Evolutionary conservation across 2,797 vertebrate genomes (phyloP), one percentile per base, ranked within the genome.

Genomic region (Phaenicophaeus curvirostris): DNA sequence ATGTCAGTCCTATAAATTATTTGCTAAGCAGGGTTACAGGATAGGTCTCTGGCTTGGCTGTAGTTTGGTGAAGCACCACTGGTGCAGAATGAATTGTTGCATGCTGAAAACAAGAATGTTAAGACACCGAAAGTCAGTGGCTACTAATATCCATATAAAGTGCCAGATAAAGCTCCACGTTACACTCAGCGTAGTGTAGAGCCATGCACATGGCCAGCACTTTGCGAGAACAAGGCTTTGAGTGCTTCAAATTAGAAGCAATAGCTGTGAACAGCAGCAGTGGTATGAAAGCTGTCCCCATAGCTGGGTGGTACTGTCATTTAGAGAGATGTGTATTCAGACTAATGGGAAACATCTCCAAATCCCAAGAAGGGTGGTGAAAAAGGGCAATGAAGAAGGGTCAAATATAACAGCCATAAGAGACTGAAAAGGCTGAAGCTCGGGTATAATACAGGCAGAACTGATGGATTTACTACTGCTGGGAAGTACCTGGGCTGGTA

Each of bases 401-500:
- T 61, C 63, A 87, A 41, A 62, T 42, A 31, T 71, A 81, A 62
- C 69, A 90, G 73, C 69, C 35, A 39, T 41, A 35, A 67, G 28
- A 50, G 69, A 24, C 57, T 76, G 90, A 50, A 94, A 89, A 0
- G 35, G 39, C 80, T 94, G 73, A 59, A 87, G 55, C 71, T 71
- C 0, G 0, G 62, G 67, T 69, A 58, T 23, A 74, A 51, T 55
- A 57, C 13, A 73, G 77, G 80, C 83, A 93, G 93, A 88, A 79
- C 83, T 27, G 88, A 92, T 85, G 94, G 93, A 93, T 95, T 94
- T 96, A 46, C 35, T 90, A 20, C 71, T 93, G 63, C 63, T 85
- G 93, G 86, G 84, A 91, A 91, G 67, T 44, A 57, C 71, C 91
- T 63, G 77, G 74, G 80, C 84, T 92, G 86, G n/a, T 84, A 54